phyloP scores from a whole-genome alignment of 1,140 invertebrate genomes.

The Zophobas atratus region DNA sequence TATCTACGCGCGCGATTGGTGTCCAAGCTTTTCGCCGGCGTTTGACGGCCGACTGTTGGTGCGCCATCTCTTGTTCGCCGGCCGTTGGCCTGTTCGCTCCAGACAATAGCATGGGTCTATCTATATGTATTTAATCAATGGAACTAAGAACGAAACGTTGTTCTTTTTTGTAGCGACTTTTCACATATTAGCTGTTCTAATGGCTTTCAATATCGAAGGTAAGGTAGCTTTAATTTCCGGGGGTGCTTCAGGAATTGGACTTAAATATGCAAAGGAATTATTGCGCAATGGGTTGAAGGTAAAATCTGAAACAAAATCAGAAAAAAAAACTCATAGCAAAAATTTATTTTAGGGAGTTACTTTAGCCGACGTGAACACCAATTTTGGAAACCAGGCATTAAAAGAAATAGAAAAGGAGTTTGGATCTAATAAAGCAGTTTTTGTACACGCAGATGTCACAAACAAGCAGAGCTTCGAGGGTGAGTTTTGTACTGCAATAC shows the following conservation, averaged over 20 bases:
- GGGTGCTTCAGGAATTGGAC: slow-evolving; percentile 68
- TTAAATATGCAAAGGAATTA: slow-evolving; percentile 64
- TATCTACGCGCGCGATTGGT: too few species aligned
- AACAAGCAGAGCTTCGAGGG: slow-evolving; percentile 57
- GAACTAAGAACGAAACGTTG: too few species aligned
- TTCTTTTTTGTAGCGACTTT: too few species aligned
- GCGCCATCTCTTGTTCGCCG: too few species aligned
- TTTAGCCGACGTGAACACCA: slow-evolving; percentile 58
- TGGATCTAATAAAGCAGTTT: slow-evolving; percentile 58
- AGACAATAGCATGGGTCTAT: too few species aligned
- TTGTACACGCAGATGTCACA: slow-evolving; percentile 55
- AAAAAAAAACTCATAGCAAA: not conserved
- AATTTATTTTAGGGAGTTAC: slow-evolving; percentile 56
- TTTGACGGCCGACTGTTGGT: too few species aligned
- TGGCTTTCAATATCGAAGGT: slow-evolving; percentile 58
- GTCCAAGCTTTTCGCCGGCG: too few species aligned
- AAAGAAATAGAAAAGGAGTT: slow-evolving; percentile 55
- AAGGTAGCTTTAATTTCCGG: slow-evolving; percentile 69
- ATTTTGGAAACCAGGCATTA: slow-evolving; percentile 50
- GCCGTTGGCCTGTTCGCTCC: too few species aligned
- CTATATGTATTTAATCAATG: too few species aligned
- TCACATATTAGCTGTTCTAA: not conserved
- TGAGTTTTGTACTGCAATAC: slow-evolving; percentile 31
- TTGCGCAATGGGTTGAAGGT: slow-evolving; percentile 66
- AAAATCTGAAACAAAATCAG: slow-evolving; percentile 48